Evolutionary conservation across 2,113 vertebrate genomes (phyloP), one percentile per base, ranked within the genome.

Genomic region (Piaya cayana): DNA sequence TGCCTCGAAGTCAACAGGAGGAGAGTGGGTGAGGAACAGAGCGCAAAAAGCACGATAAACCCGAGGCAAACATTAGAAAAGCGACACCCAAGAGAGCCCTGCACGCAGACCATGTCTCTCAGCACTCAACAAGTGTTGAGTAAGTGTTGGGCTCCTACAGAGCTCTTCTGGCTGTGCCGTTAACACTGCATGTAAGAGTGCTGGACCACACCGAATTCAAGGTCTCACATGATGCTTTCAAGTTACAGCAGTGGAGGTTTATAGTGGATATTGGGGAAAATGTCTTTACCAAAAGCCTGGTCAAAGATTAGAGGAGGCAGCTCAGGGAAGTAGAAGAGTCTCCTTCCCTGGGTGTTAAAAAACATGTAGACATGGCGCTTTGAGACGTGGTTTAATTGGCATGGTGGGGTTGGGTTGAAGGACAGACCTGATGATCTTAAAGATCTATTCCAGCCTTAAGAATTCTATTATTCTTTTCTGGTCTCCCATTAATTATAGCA

Each of bases 181-280:
- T 34, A 0, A 37, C 36, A 11, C 59, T n/a, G 43, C 67, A 22
- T 1, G 1, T 15, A 52, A 53, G 18, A 9, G 29, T 30, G 71
- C 37, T 0, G 0, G n/a, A 29, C 23, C 36, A 16, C 1, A 2
- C 23, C 32, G n/a, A 11, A 16, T 5, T 26, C 32, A 52, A 32
- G 34, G 22, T 69, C 27, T 42, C 39, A 39, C 39, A 39, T 39
- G 12, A 39, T 39, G 39, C 39, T 39, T 39, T 39, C 39, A 39
- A 39, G 39, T 39, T 39, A 12, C 12, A 39, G 12, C 39, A 39
- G 39, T 12, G 12, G 39, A 39, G 39, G 39, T 39, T 39, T 39
- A 39, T 9, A 39, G 39, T 39, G 39, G 39, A 39, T 39, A 39
- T 39, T 39, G 39, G 39, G 39, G 9, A 39, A 39, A 39, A 39